Evolutionary conservation across 2,113 vertebrate species (phyloP).

Genomic region (Caretta caretta): DNA sequence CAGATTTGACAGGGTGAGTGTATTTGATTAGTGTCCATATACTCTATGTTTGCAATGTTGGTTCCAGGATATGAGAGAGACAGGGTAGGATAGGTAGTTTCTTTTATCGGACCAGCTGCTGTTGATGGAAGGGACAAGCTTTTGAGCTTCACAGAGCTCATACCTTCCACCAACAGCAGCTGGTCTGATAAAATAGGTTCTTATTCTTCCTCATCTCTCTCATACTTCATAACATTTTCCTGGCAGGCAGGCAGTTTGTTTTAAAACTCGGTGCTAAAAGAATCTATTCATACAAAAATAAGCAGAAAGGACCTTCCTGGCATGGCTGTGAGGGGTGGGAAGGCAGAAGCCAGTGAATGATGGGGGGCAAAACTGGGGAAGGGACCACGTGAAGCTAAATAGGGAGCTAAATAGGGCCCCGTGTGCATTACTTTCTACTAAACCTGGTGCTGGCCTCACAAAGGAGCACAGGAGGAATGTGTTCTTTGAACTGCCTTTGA

Average conservation of each 20-base stretch:
- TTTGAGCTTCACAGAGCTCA: too few species aligned
- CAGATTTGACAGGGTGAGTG: background rate
- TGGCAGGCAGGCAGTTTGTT: background rate
- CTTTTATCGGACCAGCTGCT: background rate
- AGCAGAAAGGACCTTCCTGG: background rate
- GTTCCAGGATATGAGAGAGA: background rate
- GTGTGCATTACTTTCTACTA: background rate
- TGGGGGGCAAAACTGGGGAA: background rate
- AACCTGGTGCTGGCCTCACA: background rate
- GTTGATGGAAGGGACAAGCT: too few species aligned
- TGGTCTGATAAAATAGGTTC: too few species aligned
- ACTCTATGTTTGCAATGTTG: background rate
- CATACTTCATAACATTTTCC: background rate
- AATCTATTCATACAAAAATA: background rate
- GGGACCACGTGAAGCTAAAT: background rate
- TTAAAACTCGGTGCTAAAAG: background rate
- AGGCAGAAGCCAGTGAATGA: background rate
- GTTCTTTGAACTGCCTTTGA: background rate
- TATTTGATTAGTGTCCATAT: background rate
- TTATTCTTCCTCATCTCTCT: background rate
- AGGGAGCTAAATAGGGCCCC: background rate
- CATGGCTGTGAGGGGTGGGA: background rate
- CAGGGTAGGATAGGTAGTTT: background rate
- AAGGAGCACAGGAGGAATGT: background rate
- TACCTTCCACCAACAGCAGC: too few species aligned